phyloP scores from a whole-genome alignment of 2,888 invertebrate species.

The Drosophila neonasuta region DNA sequence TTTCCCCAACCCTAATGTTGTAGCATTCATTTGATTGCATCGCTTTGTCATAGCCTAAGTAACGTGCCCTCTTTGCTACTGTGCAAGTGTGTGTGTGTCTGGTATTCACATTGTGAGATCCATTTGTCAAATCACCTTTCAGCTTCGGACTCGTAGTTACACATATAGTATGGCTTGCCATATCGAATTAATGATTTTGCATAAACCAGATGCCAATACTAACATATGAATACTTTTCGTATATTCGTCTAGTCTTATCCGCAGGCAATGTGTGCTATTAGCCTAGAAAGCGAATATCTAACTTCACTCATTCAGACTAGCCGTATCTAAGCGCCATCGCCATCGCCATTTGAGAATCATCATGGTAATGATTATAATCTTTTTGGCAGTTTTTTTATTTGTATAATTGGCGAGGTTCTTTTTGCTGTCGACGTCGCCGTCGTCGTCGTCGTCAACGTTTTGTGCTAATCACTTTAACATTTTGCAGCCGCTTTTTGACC shows the following conservation, averaged over 20 bases:
- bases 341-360: slow-evolving; percentile 26
- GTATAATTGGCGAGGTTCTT: slow-evolving; percentile 60
- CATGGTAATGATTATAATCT: slow-evolving; percentile 59
- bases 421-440: not conserved
- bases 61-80: slow-evolving; percentile 35
- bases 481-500: slow-evolving; percentile 67
- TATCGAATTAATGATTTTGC: slow-evolving; percentile 56
- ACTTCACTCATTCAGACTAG: slow-evolving; percentile 8
- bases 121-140: slow-evolving; percentile 62
- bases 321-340: slow-evolving; percentile 34
- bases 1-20: slow-evolving; percentile 13
- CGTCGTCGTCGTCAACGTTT: slow-evolving; percentile 25
- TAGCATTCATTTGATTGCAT: slow-evolving; percentile 57
- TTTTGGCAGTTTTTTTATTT: slow-evolving; percentile 70
- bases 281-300: slow-evolving; percentile 63
- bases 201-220: slow-evolving; percentile 44
- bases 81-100: not conserved
- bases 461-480: slow-evolving; percentile 64
- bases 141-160: slow-evolving; percentile 1
- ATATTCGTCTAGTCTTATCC: slow-evolving; percentile 15
- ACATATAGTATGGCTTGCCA: not conserved
- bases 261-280: slow-evolving; percentile 66
- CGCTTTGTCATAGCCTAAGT: slow-evolving; percentile 64
- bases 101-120: slow-evolving; percentile 5
- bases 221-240: not conserved